phyloP scores from a whole-genome alignment of 2,888 invertebrate genomes.

The Euplexia lucipara region DNA sequence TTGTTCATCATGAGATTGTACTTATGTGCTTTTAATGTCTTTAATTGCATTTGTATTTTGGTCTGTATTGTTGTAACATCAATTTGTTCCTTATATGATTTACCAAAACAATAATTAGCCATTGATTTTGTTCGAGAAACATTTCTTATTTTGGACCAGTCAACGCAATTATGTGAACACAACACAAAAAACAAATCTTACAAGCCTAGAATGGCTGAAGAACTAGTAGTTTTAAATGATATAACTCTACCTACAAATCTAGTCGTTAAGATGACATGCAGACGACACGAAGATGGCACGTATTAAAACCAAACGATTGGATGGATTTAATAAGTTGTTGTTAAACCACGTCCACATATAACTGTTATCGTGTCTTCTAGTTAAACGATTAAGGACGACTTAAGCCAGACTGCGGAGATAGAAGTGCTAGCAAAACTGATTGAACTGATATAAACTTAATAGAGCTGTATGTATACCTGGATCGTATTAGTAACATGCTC shows the following conservation, averaged over 20 bases:
- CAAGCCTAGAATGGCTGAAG: not conserved
- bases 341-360: constrained; percentile 47
- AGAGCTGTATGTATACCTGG: not conserved
- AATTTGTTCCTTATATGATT: not conserved
- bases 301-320: constrained; percentile 33
- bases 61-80: not conserved
- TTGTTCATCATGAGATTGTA: not conserved
- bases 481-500: no score
- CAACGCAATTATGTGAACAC: no score
- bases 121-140: no score
- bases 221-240: constrained; percentile 18
- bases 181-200: constrained; percentile 9
- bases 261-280: constrained; percentile 33
- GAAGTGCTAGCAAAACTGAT: constrained; percentile 3
- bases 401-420: not conserved
- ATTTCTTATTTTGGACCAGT: no score
- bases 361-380: constrained; percentile 43
- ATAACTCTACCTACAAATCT: constrained; percentile 13
- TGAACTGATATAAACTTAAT: constrained; percentile 1
- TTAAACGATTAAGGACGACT: constrained; percentile 9
- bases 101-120: no score
- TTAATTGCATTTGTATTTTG: not conserved
- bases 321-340: constrained; percentile 36
- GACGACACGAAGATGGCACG: constrained; percentile 33
- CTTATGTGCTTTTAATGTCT: not conserved